Conservation (phyloP, 2,797 vertebrate species). For the Siniperca undulata region DNA sequence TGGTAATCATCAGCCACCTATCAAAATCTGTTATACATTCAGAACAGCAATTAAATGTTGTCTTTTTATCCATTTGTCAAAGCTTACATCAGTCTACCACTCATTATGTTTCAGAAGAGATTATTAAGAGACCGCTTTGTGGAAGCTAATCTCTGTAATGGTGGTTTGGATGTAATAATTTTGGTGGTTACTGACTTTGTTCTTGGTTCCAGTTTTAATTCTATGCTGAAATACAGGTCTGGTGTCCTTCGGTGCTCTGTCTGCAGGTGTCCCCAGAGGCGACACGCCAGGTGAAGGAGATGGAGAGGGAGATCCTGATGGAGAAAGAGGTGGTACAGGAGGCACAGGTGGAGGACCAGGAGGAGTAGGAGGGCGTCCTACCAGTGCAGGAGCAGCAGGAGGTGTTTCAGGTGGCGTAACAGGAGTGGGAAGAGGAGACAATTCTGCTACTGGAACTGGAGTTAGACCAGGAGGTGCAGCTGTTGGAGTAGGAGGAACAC, state of each 20-base stretch:
- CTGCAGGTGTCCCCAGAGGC: slow-evolving; percentile 80
- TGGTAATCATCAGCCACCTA: too few species aligned
- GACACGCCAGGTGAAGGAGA: slow-evolving; percentile 84
- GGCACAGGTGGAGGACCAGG: slow-evolving; percentile 42
- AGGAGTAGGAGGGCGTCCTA: slow-evolving; percentile 52
- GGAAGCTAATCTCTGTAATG: not conserved
- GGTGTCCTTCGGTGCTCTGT: not conserved
- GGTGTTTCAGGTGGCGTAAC: slow-evolving; percentile 47
- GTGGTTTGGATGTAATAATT: not conserved
- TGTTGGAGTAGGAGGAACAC: slow-evolving; percentile 61
- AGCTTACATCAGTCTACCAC: too few species aligned
- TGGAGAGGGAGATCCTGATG: slow-evolving; percentile 76
- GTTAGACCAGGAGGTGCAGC: slow-evolving; percentile 48
- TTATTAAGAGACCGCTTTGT: too few species aligned
- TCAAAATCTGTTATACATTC: too few species aligned
- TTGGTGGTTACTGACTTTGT: not conserved
- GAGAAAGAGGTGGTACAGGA: slow-evolving; percentile 59
- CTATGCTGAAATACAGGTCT: not conserved
- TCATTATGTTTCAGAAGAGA: too few species aligned
- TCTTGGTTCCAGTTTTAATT: not conserved
- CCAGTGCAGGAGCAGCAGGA: slow-evolving; percentile 33
- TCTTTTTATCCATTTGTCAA: too few species aligned
- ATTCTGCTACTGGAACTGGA: slow-evolving; percentile 53
- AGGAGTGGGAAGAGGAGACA: slow-evolving; percentile 60
- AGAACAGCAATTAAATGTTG: too few species aligned